Base-by-base conservation (phyloP, 1,140 invertebrate genomes). In the Diorhabda elongata region DNA sequence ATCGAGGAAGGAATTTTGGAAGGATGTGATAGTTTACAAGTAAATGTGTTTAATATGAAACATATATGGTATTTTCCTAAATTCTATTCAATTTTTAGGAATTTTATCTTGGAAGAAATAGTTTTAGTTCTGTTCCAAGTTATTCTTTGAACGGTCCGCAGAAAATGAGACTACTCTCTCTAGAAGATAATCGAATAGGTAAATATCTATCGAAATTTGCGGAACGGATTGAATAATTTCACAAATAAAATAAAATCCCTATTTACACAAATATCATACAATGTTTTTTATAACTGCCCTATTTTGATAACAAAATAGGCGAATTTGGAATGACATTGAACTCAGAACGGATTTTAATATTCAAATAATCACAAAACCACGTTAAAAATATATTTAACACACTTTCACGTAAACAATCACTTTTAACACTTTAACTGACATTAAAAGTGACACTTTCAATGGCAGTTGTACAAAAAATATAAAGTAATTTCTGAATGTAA, bases 1-100 rank as follows among this genome's bases (percentile, higher is more conserved):
- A 84, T 96, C 11, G 93, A 96, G 76, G 92, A 93, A 75, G 92
- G 92, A 1, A 87, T 95, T 45, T 85, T 96, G 3, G 92, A 94
- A 82, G 92, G 92, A 1, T 93, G 93, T 75, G 80, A 86, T 5
- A 87, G 90, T 73, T 80, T 95, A 11, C 85, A 87, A 84, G 90
- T 91, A 80, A 80, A 26, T 26, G 26, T 26, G 26, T 26, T 26
- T 26, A 26, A 26, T 7, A 61, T 11, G 44, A 3, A 60, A 58
- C 3, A 11, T 26, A 56, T 64, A 9, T 26, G 26, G 26, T 26
- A 26, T 26, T 26, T 26, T 26, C 26, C 26, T 26, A 26, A 26
- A 26, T 26, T 26, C 26, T 26, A 2, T 47, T 43, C 52, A 70
- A 67, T 70, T 81, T 85, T 58, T 82, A 95, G 87, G 90, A 94